Base-by-base conservation (phyloP, 2,113 vertebrate genomes). In the Microcebus murinus region DNA sequence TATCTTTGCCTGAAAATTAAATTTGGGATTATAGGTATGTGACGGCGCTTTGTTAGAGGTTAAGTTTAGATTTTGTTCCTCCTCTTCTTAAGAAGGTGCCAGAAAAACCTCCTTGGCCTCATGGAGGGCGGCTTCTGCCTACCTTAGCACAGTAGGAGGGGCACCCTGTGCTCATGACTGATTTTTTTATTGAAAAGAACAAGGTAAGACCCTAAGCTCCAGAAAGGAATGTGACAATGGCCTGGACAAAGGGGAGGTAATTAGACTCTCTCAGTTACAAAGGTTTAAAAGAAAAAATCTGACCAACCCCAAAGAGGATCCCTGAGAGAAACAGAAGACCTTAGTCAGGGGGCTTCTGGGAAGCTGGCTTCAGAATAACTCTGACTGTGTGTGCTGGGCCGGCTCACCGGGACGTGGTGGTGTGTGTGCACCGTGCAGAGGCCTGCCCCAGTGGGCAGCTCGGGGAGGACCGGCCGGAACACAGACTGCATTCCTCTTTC, bases 1-100 rank as follows among this genome's bases (percentile, higher is more conserved):
- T 82, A n/a, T 42, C 71, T 87, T 87, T 55, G 42, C 63, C 87
- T 63, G 48, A 79, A 95, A 92, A 87, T 77, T 61, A 55, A 90
- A 84, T 61, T n/a, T 76, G 83, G 45, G 80, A 83, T 80, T 39
- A 59, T 20, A 71, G 20, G 15, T 67, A 34, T 31, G 34, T 79
- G 81, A 87, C 39, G 65, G 55, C 59, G n/a, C 11, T 21, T 48
- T 82, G 59, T 57, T 59, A 36, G 90, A 87, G 57, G 15, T 29
- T 39, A 31, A 36, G 8, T 61, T 87, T 59, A 8, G 82, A 50
- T 94, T 90, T 95, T 57, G 23, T 65, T 79, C 29, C 34, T 87
- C 48, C 67, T 94, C 14, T 80, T 84, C 65, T 94, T 80, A n/a
- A 39, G 15, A 90, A 71, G 61, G 45, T 59, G 11, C n/a, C 52